phyloP scores from a whole-genome alignment of 2,113 vertebrate genomes.

The Myrmecobius fasciatus region DNA sequence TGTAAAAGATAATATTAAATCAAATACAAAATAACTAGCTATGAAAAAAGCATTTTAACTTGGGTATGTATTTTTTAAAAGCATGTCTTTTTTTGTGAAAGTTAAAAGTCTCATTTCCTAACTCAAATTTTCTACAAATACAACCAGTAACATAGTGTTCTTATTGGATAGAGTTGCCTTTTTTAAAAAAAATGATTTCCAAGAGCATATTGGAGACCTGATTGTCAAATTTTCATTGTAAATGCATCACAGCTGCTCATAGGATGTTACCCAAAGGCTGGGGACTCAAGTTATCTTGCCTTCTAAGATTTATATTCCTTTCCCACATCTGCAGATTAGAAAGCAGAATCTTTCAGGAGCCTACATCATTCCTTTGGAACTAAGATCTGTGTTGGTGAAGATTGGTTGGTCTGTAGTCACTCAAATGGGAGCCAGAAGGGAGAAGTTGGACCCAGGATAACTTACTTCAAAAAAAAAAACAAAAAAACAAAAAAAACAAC shows the following conservation, averaged over 20 bases:
- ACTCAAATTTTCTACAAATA: background rate
- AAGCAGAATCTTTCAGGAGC: background rate
- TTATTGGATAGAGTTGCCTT: background rate
- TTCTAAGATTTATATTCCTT: background rate
- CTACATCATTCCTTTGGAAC: background rate
- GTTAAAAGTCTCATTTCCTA: background rate
- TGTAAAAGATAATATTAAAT: background rate
- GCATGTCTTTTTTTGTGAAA: background rate
- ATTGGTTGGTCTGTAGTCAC: background rate
- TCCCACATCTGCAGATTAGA: background rate
- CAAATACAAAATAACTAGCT: background rate
- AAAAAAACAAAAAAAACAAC: no score
- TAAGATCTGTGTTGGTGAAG: rapidly evolving
- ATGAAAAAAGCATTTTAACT: background rate
- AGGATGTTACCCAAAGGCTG: rapidly evolving
- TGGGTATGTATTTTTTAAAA: background rate
- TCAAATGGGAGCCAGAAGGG: background rate
- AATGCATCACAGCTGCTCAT: constrained; percentile 95
- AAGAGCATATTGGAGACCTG: background rate
- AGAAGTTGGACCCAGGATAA: background rate
- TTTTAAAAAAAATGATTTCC: background rate
- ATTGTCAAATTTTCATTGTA: background rate
- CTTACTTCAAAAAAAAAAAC: background rate
- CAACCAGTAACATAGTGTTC: background rate
- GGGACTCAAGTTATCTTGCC: rapidly evolving